phyloP scores from a whole-genome alignment of 2,888 invertebrate species.

The Ophonus ardosiacus region DNA sequence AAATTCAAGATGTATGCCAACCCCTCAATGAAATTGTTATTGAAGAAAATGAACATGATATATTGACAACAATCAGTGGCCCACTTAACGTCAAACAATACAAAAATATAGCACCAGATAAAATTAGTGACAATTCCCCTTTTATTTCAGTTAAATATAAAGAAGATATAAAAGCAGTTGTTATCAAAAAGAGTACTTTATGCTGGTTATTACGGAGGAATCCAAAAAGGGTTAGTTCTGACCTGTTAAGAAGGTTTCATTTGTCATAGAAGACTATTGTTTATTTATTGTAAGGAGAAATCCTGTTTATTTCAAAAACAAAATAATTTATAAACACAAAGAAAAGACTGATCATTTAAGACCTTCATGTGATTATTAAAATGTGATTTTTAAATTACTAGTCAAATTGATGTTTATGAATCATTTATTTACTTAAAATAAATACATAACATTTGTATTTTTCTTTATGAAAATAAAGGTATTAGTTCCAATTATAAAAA shows the following conservation, averaged over 20 bases:
- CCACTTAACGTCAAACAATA: background rate
- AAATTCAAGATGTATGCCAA: background rate
- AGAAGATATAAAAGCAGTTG: background rate
- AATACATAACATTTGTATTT: no score
- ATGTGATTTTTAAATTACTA: no score
- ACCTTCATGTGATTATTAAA: no score
- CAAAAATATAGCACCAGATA: background rate
- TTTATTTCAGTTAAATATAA: slow-evolving; percentile 8
- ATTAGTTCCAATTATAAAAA: background rate
- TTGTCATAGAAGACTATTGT: no score
- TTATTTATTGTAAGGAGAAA: no score
- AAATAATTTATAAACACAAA: no score
- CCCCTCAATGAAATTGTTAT: background rate
- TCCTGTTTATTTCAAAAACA: no score
- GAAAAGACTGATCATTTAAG: no score
- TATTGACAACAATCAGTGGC: background rate
- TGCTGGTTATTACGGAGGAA: slow-evolving; percentile 21
- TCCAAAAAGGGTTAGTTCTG: background rate
- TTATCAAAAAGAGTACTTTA: slow-evolving; percentile 8
- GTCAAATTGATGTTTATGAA: no score
- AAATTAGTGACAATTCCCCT: background rate
- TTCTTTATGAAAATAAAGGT: background rate
- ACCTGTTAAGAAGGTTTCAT: background rate
- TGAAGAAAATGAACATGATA: background rate
- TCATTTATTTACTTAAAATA: no score